phyloP scores from a whole-genome alignment of 2,797 vertebrate species.

The Clarias pachynema region DNA sequence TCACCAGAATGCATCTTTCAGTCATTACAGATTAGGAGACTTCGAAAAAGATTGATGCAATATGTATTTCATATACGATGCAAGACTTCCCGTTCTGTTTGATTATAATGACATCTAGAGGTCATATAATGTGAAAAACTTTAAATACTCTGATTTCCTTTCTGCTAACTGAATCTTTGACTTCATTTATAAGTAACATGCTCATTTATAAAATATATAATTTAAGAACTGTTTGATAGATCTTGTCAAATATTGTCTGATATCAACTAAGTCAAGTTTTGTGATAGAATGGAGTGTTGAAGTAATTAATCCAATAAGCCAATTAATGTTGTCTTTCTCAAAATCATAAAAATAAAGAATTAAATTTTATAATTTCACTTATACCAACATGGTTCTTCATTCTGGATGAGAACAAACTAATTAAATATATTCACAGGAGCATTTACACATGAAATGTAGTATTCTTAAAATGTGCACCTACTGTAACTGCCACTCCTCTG shows the following conservation, averaged over 20 bases:
- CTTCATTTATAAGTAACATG: neutral
- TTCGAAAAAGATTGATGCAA: neutral
- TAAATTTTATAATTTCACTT: neutral
- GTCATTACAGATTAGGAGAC: neutral
- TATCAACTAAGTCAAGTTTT: neutral
- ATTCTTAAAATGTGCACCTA: neutral
- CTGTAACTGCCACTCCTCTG: neutral
- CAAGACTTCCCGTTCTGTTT: neutral
- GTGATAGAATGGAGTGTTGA: neutral
- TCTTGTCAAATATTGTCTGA: neutral
- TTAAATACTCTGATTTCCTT: neutral
- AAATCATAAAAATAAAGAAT: neutral
- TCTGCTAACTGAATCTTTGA: neutral
- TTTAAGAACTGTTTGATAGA: neutral
- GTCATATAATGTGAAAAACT: neutral
- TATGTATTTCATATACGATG: neutral
- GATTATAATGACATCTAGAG: slow-evolving; percentile 1
- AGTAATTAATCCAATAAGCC: neutral
- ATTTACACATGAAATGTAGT: neutral
- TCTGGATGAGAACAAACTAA: neutral
- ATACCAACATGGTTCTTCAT: neutral
- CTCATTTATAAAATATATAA: neutral
- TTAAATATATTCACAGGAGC: neutral
- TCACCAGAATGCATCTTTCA: neutral
- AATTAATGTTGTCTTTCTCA: neutral